Evolutionary conservation across 2,113 vertebrate genomes (phyloP).

Genomic region (Pelmatolapia mariae): DNA sequence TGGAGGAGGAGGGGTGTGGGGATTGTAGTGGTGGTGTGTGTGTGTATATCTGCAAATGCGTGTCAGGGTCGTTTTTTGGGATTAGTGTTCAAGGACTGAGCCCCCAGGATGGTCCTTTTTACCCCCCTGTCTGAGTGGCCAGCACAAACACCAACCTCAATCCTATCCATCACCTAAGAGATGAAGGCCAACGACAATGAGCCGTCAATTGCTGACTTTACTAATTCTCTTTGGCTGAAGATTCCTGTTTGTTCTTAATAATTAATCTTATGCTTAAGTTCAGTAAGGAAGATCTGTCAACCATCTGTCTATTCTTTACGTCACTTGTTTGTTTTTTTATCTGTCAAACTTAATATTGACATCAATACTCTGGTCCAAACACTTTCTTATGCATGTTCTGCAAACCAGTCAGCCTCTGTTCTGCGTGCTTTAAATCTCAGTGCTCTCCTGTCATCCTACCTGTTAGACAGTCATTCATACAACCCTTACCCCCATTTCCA

Average conservation of each 20-base stretch:
- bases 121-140: not conserved
- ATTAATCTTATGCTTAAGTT: not conserved
- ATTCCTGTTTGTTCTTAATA: not conserved
- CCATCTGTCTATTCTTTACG: not conserved
- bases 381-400: not conserved
- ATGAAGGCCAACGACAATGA: not conserved
- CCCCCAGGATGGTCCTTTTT: not conserved
- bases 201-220: not conserved
- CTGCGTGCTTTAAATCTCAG: not conserved
- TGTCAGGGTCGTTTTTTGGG: not conserved
- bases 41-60: not conserved
- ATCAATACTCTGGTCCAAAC: not conserved
- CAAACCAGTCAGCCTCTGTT: not conserved
- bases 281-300: fast-evolving
- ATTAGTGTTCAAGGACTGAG: fast-evolving
- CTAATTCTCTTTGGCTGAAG: not conserved
- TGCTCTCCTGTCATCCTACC: not conserved
- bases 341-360: not conserved
- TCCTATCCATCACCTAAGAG: not conserved
- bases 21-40: not conserved
- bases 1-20: not conserved
- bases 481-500: not conserved
- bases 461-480: not conserved
- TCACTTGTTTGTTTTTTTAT: fast-evolving
- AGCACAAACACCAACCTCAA: not conserved